These are phyloP conservation scores for Bathynomus jamesi DNA, from an alignment of 1,140 invertebrate genomes.

Conservation along the genomic window DNA sequence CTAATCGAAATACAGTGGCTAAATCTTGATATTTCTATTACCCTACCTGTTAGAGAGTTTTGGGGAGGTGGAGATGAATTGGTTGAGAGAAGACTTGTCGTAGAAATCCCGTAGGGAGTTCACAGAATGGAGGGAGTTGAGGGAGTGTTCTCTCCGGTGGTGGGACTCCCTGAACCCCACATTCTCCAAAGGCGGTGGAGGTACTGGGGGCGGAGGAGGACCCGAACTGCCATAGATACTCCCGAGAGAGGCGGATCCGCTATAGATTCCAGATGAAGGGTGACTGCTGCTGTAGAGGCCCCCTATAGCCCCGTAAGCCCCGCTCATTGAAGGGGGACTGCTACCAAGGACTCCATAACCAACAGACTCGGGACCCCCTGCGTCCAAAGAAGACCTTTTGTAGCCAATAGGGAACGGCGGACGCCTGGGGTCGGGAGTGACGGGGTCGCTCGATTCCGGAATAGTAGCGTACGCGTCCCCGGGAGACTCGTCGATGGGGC, in stretches of 20 bases:
- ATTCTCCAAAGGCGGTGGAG: constrained; percentile 22
- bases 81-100: constrained; percentile 26
- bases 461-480: constrained; percentile 17
- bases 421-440: constrained; percentile 18
- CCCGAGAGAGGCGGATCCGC: constrained; percentile 31
- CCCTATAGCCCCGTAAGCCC: constrained; percentile 18
- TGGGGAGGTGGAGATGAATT: constrained; percentile 30
- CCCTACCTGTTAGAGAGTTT: constrained; percentile 32
- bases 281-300: constrained; percentile 30
- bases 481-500: constrained; percentile 4
- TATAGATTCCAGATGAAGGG: constrained; percentile 30
- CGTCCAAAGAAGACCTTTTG: constrained; percentile 14
- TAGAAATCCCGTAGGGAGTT: constrained; percentile 30
- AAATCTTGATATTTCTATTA: too few species aligned
- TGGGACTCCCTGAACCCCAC: constrained; percentile 21
- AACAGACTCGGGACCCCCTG: constrained; percentile 9
- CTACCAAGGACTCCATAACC: constrained; percentile 20
- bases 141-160: constrained; percentile 27
- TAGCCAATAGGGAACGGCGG: constrained; percentile 19
- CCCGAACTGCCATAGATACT: constrained; percentile 28
- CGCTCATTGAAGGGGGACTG: constrained; percentile 19
- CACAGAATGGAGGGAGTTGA: constrained; percentile 31
- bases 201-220: constrained; percentile 14
- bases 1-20: too few species aligned
- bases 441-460: constrained; percentile 13